Evolutionary conservation across 2,888 invertebrate genomes (phyloP).

Genomic region (Cosmorhoe ocellata): DNA sequence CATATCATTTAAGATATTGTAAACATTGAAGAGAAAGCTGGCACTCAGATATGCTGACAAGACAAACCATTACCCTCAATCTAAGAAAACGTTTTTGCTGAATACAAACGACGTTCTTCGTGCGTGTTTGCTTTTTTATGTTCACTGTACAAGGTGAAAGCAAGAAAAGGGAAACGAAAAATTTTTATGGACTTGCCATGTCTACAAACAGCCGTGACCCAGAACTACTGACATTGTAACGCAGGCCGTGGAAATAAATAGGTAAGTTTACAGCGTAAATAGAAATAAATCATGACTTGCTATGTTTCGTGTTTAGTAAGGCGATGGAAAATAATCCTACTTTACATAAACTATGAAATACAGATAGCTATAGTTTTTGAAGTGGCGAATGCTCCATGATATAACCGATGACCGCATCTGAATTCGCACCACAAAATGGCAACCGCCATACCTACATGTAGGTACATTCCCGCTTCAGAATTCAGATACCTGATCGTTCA

Average conservation of each 20-base stretch:
- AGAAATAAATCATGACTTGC: neutral
- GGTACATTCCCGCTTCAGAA: no score
- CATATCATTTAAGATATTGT: no score
- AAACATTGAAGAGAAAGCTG: neutral
- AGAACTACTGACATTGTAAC: conserved; percentile 26
- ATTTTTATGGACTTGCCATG: conserved; percentile 33
- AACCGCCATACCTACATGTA: no score
- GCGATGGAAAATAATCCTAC: no score
- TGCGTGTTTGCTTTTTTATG: conserved; percentile 8
- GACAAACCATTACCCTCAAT: conserved; percentile 17
- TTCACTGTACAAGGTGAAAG: conserved; percentile 28
- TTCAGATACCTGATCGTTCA: no score
- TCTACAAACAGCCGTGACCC: conserved; percentile 32
- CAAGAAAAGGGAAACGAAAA: conserved; percentile 30
- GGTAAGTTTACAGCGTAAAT: conserved; percentile 4
- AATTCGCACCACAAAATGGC: no score
- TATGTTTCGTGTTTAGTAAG: neutral
- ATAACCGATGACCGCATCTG: no score
- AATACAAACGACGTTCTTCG: conserved; percentile 18
- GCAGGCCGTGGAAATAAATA: conserved; percentile 12
- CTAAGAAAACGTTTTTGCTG: conserved; percentile 11
- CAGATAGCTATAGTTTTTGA: no score
- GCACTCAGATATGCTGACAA: conserved; percentile 13
- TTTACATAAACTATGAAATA: no score
- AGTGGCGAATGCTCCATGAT: no score